These are phyloP conservation scores for Diadophis punctatus DNA, from an alignment of 2,113 vertebrate genomes.

Conservation along the genomic window DNA sequence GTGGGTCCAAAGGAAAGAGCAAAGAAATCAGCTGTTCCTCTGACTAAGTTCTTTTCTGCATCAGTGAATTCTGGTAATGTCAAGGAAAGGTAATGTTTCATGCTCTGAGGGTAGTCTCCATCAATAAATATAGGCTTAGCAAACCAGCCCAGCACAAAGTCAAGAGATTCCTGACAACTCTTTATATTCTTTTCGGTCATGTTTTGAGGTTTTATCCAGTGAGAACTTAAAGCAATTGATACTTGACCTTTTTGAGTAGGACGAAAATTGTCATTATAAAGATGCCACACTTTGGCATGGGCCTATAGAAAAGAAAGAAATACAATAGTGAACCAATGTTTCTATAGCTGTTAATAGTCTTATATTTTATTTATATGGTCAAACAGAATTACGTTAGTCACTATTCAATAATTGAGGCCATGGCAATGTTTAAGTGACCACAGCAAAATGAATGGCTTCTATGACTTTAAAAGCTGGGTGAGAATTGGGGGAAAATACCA, in stretches of 20 bases:
- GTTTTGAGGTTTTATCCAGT: conserved; percentile 87
- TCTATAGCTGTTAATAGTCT: neutral
- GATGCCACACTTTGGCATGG: conserved; percentile 90
- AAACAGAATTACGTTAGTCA: neutral
- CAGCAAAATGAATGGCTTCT: neutral
- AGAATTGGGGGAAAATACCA: neutral
- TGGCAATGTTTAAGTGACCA: neutral
- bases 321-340: conserved; percentile 16
- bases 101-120: conserved; percentile 90
- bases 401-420: neutral
- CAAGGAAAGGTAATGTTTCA: conserved; percentile 81
- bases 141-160: conserved; percentile 96
- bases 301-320: conserved; percentile 73
- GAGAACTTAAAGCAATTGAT: conserved; percentile 91
- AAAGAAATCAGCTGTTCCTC: conserved; percentile 92
- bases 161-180: conserved; percentile 90
- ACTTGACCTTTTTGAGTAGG: conserved; percentile 79
- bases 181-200: conserved; percentile 74
- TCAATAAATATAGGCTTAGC: conserved; percentile 90
- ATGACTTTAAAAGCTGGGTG: neutral
- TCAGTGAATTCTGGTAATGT: conserved; percentile 82
- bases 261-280: conserved; percentile 86
- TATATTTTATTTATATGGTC: neutral
- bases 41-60: conserved; percentile 76
- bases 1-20: conserved; percentile 91